A percentile compares a stretch with the other conserved stretches of the same genome.
phyloP scores from a whole-genome alignment of 2,888 invertebrate genomes.

The Plutella xylostella region DNA sequence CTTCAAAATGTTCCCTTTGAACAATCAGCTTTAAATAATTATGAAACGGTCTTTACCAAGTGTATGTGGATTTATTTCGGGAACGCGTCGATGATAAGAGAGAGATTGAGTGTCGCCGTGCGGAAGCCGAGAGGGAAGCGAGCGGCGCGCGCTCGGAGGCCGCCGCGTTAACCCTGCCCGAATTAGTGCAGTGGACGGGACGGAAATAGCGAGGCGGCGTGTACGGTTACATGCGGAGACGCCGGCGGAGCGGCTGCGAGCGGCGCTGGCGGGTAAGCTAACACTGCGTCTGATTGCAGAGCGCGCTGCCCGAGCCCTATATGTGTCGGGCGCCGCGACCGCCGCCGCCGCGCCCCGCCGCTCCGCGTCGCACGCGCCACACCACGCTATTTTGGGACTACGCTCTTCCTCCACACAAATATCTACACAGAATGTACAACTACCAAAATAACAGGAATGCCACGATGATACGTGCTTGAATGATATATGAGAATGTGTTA shows the following conservation, averaged over 20 bases:
- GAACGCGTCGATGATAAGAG: not conserved
- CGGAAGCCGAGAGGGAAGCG: conserved; percentile 58
- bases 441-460: conserved; percentile 39
- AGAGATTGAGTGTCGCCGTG: conserved; percentile 37
- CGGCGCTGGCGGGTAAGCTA: conserved; percentile 48
- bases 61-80: not conserved
- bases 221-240: conserved; percentile 65
- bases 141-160: conserved; percentile 52
- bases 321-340: conserved; percentile 48
- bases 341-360: conserved; percentile 26
- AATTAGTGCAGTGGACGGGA: conserved; percentile 67
- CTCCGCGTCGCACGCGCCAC: conserved; percentile 38
- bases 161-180: conserved; percentile 68
- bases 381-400: conserved; percentile 56
- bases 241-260: conserved; percentile 56
- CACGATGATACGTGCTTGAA: not conserved
- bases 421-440: conserved; percentile 52
- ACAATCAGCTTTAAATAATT: not conserved
- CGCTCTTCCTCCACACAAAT: conserved; percentile 55
- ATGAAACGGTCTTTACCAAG: conserved; percentile 14
- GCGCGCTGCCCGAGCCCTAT: conserved; percentile 59
- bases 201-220: conserved; percentile 65
- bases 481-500: not conserved
- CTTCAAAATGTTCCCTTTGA: conserved; percentile 16
- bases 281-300: conserved; percentile 58